Percentiles rank a stretch among this genome's conserved stretches.
Evolutionary conservation across 2,888 invertebrate genomes (phyloP).

Genomic region (Lasioglossum morio): DNA sequence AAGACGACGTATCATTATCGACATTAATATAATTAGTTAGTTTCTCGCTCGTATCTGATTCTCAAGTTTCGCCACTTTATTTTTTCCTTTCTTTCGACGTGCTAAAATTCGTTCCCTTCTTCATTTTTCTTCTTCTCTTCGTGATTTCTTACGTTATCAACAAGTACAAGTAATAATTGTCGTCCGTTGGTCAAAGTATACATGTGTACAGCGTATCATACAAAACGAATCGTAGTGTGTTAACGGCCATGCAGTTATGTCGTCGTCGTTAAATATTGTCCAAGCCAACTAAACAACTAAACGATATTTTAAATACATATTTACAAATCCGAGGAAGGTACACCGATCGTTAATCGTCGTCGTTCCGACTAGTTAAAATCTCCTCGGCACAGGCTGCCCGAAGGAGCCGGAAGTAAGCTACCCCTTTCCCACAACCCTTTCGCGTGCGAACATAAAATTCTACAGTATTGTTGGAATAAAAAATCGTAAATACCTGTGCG

Average conservation of each 20-base stretch:
- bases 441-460: neutral
- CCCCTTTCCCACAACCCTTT: slow-evolving; percentile 8
- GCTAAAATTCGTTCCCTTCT: neutral
- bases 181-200: slow-evolving; percentile 66
- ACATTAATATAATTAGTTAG: slow-evolving; percentile 20
- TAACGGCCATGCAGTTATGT: slow-evolving; percentile 64
- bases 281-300: slow-evolving; percentile 78
- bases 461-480: neutral
- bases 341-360: slow-evolving; percentile 44
- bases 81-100: neutral
- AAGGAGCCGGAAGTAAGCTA: slow-evolving; percentile 8
- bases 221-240: slow-evolving; percentile 67
- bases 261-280: slow-evolving; percentile 75
- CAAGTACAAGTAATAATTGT: slow-evolving; percentile 43
- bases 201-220: slow-evolving; percentile 65
- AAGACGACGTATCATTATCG: slow-evolving; percentile 41
- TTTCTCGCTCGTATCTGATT: neutral
- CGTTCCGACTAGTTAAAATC: slow-evolving; percentile 34
- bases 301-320: slow-evolving; percentile 77
- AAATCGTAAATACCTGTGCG: neutral
- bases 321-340: slow-evolving; percentile 72
- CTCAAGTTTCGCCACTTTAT: neutral
- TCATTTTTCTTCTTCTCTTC: neutral
- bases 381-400: slow-evolving; percentile 23
- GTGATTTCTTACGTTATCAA: neutral